Base-by-base conservation (phyloP, 2,113 vertebrate genomes). In the Opisthocomus hoazin region DNA sequence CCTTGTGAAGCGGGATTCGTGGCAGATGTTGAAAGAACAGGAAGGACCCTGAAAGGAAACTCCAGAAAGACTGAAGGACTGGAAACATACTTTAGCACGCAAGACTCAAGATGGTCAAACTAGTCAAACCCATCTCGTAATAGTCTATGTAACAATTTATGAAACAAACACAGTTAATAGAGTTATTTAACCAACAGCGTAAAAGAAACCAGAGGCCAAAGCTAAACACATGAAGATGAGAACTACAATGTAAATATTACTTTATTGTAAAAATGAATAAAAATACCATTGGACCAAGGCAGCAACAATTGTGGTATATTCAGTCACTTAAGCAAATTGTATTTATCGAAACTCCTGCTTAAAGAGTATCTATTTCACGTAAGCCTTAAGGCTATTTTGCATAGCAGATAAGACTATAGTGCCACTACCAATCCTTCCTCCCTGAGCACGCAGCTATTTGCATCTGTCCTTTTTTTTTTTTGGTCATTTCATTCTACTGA, bases 361-460 rank as follows among this genome's bases (percentile, higher is more conserved):
- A 34, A 76, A 36, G 34, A 45, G 7, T 8, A 60, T 8, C 27
- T 34, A 65, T 36, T 54, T 86, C 51, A n/a, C 61, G 23, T 15
- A 57, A 60, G 10, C 20, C 29, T 30, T 26, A 43, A 57, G 18
- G 19, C 18, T 51, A 32, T 39, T 27, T 57, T 20, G 48, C 1
- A 0, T 22, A 51, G n/a, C 16, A 30, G n/a, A 1, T 16, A 64
- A 51, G 18, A 24, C 4, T 8, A 15, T 5, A 37, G 4, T 18
- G 21, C 30, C 15, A 30, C 45, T 23, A 22, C 1, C 4, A 61
- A 27, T 7, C 48, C 17, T 64, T 29, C 20, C 39, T 9, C 16
- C 43, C 26, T 34, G 17, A 19, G 24, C 14, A 7, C 53, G 13
- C 74, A 57, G 24, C 15, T 36, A 14, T 23, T 15, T 43, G 12